Evolutionary conservation across 2,113 vertebrate species (phyloP).

Genomic region (Xiphorhynchus elegans): DNA sequence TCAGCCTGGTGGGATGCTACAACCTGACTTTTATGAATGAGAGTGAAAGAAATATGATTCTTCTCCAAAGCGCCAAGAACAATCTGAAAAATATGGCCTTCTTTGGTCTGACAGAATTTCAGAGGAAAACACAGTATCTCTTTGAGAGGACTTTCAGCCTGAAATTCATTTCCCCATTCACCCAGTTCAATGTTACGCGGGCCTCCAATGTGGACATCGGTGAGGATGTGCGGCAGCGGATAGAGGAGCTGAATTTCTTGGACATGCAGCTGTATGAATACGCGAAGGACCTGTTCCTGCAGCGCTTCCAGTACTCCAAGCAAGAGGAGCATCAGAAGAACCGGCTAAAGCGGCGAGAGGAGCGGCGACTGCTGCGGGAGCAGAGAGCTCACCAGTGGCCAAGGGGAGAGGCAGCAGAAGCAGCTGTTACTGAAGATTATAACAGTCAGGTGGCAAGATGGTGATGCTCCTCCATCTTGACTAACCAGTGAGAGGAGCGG

Average conservation of each 20-base stretch:
- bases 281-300: conserved; percentile 93
- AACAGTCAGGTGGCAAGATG: conserved; percentile 93
- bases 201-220: conserved; percentile 94
- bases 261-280: conserved; percentile 95
- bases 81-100: conserved; percentile 99
- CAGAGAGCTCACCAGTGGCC: conserved; percentile 79
- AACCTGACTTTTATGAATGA: conserved; percentile 97
- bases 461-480: conserved; percentile 74
- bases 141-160: conserved; percentile 98
- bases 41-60: conserved; percentile 87
- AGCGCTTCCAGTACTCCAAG: conserved; percentile 92
- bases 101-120: conserved; percentile 95
- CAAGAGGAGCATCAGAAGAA: conserved; percentile 89
- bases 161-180: conserved; percentile 95
- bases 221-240: conserved; percentile 82
- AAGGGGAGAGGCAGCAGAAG: conserved; percentile 59
- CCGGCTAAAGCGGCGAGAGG: conserved; percentile 85
- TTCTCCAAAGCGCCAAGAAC: conserved; percentile 92
- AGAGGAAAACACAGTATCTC: conserved; percentile 97
- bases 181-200: conserved; percentile 93
- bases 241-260: conserved; percentile 92
- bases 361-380: conserved; percentile 84
- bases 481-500: not conserved
- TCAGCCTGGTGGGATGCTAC: conserved; percentile 97
- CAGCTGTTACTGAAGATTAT: conserved; percentile 92